These are phyloP conservation scores for Dipodomys ordii DNA, from an alignment of 2,113 vertebrate genomes.

Conservation along the genomic window DNA sequence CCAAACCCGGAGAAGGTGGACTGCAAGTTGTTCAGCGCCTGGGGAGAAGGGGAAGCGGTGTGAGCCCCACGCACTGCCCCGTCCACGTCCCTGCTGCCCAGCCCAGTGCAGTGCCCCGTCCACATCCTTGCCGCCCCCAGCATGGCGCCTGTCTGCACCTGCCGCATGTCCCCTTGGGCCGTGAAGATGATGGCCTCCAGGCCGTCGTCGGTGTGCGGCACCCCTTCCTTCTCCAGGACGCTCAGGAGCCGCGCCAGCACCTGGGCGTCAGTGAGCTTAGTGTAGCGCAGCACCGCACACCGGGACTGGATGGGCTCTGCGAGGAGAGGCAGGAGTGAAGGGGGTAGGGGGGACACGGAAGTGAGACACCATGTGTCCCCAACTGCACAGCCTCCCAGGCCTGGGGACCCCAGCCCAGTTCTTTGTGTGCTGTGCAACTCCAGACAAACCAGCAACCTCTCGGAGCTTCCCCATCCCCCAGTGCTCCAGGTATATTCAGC, in stretches of 20 bases:
- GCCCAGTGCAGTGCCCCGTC: too few relatives aligned
- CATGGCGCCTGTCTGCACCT: conserved; percentile 85
- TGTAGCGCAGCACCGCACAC: conserved; percentile 97
- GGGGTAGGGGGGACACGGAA: too few relatives aligned
- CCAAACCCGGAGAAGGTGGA: conserved; percentile 97
- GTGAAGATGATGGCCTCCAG: conserved; percentile 98
- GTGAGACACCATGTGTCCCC: too few relatives aligned
- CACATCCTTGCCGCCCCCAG: too few relatives aligned
- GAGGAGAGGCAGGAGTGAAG: not conserved
- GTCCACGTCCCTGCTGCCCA: too few relatives aligned
- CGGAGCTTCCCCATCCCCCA: not conserved
- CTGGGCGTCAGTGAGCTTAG: conserved; percentile 95
- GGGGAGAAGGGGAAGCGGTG: not conserved
- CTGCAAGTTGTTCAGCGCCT: conserved; percentile 98
- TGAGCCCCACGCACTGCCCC: not conserved
- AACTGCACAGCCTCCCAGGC: not conserved
- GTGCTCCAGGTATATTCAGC: too few relatives aligned
- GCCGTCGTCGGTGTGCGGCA: conserved; percentile 93
- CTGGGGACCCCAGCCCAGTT: not conserved
- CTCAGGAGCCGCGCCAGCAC: conserved; percentile 93
- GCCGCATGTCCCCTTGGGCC: conserved; percentile 99
- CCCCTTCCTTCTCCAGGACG: conserved; percentile 92
- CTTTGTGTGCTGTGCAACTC: not conserved
- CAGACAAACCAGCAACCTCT: not conserved
- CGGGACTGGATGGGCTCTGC: conserved; percentile 98